Evolutionary conservation across 2,113 vertebrate genomes (phyloP), one percentile per base, ranked within the genome.

Genomic region (Ariopsis seemanni): DNA sequence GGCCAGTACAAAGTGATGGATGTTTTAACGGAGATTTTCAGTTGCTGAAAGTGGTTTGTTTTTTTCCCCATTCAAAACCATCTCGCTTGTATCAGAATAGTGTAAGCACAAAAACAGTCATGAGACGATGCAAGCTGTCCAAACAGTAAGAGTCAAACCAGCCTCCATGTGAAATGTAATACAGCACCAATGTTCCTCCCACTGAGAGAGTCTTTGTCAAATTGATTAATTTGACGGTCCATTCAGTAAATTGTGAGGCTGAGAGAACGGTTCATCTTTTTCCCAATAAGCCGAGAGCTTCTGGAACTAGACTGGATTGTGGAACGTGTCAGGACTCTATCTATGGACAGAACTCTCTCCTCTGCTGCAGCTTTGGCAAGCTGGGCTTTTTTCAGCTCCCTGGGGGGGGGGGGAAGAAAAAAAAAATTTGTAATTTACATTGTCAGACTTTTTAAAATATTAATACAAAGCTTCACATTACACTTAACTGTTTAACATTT

Each of bases 321-420:
- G 79, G 98, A 99, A 78, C 98, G 96, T 1, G 98, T 99, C 90
- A 96, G 94, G 93, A 99, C 94, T 75, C 97, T 91, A 92, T 97
- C 97, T 0, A 96, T 97, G 93, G 96, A 95, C 83, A 98, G 92
- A 9, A 97, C 97, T 89, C 97, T 95, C 92, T 99, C 97, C 91
- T 99, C 97, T 0, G 97, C 97, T 42, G 96, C 98, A 0, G 97
- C 97, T 93, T 98, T 96, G 5, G 98, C 98, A 95, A 96, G 91
- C 94, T 99, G 98, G 18, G 98, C 98, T 93, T 99, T 99, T 94
- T 99, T 99, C 87, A 99, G 95, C 93, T 99, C 98, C 91, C 98
- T 99, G 90, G 50, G 78, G 88, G 82, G 63, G 55, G 67, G n/a
- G 52, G 17, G 71, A 50, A 42, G 5, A 79, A 7, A 20, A n/a